Evolutionary conservation across 2,797 vertebrate species (phyloP), one percentile per base, ranked within the genome.

Genomic region (Rhynchonycteris naso): DNA sequence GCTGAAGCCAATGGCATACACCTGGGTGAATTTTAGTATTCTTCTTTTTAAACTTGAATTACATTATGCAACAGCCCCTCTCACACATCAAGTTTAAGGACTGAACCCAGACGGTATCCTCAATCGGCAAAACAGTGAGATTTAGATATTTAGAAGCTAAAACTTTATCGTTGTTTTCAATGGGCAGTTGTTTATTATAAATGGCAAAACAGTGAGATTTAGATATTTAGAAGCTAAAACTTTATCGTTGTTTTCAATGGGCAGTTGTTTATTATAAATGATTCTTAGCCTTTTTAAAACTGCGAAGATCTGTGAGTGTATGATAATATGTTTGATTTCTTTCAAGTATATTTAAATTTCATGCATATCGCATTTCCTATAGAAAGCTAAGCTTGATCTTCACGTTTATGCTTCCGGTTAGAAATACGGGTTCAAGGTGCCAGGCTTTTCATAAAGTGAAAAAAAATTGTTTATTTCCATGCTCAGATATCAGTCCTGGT

Each of bases 271-370:
- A 78, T 61, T 84, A 90, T 82, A 59, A 95, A 61, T 8, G 38
- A 52, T 18, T 28, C 3, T 10, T 54, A 50, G 83, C 21, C n/a
- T 78, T 96, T 76, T 81, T 66, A 14, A 84, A 82, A 69, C 35
- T 76, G 47, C 12, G 61, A 28, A 68, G 84, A 21, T 69, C 47
- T 71, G 16, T 87, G 69, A 82, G 33, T 35, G 1, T 78, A 19
- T 80, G 38, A 76, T 81, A 87, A 58, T 75, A 35, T 91, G n/a
- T 91, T 92, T 96, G 80, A 85, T 74, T 95, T 96, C 66, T 86
- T 95, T 94, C 81, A 88, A 89, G 33, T 89, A 13, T 76, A 79
- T 94, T 94, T 96, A 93, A 96, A 68, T 91, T 94, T 90, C 72
- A 71, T 74, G 28, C 47, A 82, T 90, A 66, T 79, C 94, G 30